These are phyloP conservation scores for Cygnus olor DNA, from an alignment of 2,797 vertebrate species.

Conservation along the genomic window DNA sequence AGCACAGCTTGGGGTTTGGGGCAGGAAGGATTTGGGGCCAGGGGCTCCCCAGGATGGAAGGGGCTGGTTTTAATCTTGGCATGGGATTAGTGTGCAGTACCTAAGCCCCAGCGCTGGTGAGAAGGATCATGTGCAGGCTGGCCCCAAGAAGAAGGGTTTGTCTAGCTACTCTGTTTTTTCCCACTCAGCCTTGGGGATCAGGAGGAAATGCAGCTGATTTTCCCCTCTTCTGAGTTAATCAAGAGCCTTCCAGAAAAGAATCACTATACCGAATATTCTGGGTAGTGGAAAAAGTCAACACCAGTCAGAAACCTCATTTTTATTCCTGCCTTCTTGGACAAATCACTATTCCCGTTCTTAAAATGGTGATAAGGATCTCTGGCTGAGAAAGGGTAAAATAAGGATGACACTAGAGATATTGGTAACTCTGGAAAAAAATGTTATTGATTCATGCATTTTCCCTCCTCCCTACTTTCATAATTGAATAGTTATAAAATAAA, in stretches of 20 bases:
- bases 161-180: background rate
- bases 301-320: background rate
- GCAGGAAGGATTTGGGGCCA: background rate
- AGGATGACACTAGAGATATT: background rate
- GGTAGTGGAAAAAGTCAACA: background rate
- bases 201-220: background rate
- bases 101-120: no score
- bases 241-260: background rate
- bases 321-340: background rate
- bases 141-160: background rate
- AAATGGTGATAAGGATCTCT: background rate
- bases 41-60: background rate
- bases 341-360: background rate
- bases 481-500: slow-evolving; percentile 64
- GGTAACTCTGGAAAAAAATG: slow-evolving; percentile 36
- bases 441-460: slow-evolving; percentile 10
- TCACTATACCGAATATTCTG: background rate
- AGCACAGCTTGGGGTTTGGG: background rate
- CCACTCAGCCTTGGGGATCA: background rate
- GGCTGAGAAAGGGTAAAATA: slow-evolving; percentile 4
- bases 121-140: background rate
- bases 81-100: background rate
- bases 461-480: slow-evolving; percentile 49
- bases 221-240: background rate
- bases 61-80: background rate